Evolutionary conservation across 2,797 vertebrate species (phyloP).

Genomic region (Pantherophis alleghaniensis): DNA sequence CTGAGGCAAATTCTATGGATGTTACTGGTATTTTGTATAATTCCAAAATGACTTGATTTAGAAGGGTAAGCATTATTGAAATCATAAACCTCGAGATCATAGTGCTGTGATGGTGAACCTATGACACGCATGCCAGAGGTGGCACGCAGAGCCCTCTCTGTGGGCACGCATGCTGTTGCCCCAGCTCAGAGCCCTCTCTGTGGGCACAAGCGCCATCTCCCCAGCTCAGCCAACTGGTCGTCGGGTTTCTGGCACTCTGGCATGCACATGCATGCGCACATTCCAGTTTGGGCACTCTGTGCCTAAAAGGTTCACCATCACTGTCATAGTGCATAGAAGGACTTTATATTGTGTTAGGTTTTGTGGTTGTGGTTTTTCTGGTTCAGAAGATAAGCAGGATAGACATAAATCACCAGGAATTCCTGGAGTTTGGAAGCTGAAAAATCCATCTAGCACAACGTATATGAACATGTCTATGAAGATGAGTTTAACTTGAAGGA

Average conservation of each 20-base stretch:
- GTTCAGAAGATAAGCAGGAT: neutral
- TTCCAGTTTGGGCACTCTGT: too few relatives aligned
- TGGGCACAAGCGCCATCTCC: too few relatives aligned
- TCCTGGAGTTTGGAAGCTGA: neutral
- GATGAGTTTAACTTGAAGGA: neutral
- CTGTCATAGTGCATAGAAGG: neutral
- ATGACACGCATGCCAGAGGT: too few relatives aligned
- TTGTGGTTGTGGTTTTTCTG: neutral
- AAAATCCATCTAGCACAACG: neutral
- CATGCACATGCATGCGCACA: too few relatives aligned
- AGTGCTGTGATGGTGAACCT: neutral
- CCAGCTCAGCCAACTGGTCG: too few relatives aligned
- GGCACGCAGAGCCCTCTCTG: too few relatives aligned
- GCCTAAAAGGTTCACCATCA: too few relatives aligned
- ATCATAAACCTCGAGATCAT: neutral
- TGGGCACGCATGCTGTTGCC: too few relatives aligned
- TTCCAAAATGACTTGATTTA: neutral
- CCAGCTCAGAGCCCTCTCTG: too few relatives aligned
- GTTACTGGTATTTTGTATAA: neutral
- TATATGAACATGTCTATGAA: neutral
- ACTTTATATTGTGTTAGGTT: neutral
- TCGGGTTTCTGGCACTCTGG: too few relatives aligned
- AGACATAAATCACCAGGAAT: neutral
- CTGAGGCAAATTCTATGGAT: neutral
- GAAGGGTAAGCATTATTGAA: neutral